Percentiles rank a stretch among this genome's conserved stretches.
These are phyloP conservation scores for Emmelina monodactyla DNA, from an alignment of 2,888 invertebrate genomes.

Conservation along the genomic window DNA sequence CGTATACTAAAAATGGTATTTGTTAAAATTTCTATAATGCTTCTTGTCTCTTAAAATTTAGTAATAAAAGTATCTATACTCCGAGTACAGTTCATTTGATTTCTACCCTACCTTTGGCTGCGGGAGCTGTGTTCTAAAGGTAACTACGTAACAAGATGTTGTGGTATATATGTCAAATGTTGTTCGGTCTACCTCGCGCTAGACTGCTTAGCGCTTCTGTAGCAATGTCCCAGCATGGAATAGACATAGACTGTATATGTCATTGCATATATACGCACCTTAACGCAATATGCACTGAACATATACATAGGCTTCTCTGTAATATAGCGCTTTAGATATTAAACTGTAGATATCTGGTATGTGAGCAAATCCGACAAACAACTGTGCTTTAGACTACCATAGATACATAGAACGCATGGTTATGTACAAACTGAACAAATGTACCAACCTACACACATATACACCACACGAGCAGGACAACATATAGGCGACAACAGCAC, in stretches of 20 bases:
- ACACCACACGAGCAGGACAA: conserved; percentile 10
- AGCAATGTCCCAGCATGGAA: conserved; percentile 20
- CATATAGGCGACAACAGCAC: conserved; percentile 32
- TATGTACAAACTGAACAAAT: conserved; percentile 16
- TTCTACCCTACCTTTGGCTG: conserved; percentile 52
- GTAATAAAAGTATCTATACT: conserved; percentile 65
- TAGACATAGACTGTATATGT: conserved; percentile 1
- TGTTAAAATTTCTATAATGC: conserved; percentile 36
- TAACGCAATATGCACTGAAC: conserved; percentile 9
- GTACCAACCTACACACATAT: background rate
- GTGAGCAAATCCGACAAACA: conserved; percentile 51
- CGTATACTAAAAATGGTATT: conserved; percentile 27
- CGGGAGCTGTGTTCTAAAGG: conserved; percentile 52
- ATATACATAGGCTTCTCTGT: background rate
- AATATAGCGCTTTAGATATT: background rate
- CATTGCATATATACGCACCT: conserved; percentile 3
- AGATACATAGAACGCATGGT: conserved; percentile 38
- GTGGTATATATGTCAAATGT: conserved; percentile 39
- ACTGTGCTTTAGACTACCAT: conserved; percentile 47
- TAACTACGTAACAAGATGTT: conserved; percentile 40
- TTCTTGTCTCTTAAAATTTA: conserved; percentile 54
- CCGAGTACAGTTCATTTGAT: conserved; percentile 57
- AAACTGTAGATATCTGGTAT: conserved; percentile 57
- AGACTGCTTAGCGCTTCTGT: conserved; percentile 37
- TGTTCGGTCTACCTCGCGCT: conserved; percentile 29